phyloP scores from a whole-genome alignment of 2,888 invertebrate species.

The Limenitis camilla region DNA sequence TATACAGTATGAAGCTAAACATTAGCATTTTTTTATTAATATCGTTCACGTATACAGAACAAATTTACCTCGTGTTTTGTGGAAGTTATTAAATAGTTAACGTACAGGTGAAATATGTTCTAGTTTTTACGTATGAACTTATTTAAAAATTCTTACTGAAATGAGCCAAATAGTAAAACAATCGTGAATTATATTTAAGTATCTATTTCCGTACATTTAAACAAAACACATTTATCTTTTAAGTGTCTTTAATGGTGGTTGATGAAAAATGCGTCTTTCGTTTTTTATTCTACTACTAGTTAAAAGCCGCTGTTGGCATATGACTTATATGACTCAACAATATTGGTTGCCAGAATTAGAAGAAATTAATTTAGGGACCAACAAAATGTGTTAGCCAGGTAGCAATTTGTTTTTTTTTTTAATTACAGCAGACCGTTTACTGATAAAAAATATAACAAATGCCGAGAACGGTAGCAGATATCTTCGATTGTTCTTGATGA shows the following conservation, averaged over 20 bases:
- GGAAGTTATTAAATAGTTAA: too few relatives aligned
- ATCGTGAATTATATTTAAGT: not conserved
- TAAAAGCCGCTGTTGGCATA: constrained; percentile 58
- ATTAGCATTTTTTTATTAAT: constrained; percentile 9
- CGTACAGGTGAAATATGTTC: too few relatives aligned
- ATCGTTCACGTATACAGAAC: too few relatives aligned
- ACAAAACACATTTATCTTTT: constrained; percentile 50
- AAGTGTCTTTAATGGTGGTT: constrained; percentile 62
- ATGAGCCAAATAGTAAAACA: too few relatives aligned
- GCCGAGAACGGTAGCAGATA: constrained; percentile 63
- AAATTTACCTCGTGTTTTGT: too few relatives aligned
- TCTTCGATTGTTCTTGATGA: constrained; percentile 54
- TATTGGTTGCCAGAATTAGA: constrained; percentile 53
- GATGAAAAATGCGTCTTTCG: constrained; percentile 57
- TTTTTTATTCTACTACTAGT: constrained; percentile 40
- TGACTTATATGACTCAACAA: constrained; percentile 60
- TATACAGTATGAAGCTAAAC: constrained; percentile 42
- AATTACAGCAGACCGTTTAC: constrained; percentile 37
- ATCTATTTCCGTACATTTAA: not conserved
- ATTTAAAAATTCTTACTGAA: too few relatives aligned
- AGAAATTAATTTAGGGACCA: constrained; percentile 63
- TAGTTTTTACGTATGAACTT: too few relatives aligned
- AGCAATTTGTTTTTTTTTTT: constrained; percentile 46
- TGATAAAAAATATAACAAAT: constrained; percentile 38
- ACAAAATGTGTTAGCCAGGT: constrained; percentile 53